Evolutionary conservation across 2,888 invertebrate species (phyloP).

Genomic region (Lathronympha strigana): DNA sequence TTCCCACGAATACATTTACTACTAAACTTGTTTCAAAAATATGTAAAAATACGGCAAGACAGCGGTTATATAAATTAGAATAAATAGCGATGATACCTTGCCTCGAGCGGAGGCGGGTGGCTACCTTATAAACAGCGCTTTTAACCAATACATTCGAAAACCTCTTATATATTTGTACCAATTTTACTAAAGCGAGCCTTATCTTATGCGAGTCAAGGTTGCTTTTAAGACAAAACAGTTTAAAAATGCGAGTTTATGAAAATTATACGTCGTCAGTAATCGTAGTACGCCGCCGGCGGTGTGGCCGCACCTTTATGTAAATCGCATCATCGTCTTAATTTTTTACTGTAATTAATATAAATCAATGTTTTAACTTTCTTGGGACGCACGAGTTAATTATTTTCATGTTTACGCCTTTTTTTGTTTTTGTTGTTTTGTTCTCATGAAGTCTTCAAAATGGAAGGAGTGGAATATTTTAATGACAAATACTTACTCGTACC

Average conservation of each 20-base stretch:
- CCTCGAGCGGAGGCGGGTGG: slow-evolving; percentile 49
- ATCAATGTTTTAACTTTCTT: slow-evolving; percentile 30
- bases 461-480: not conserved
- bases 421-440: not conserved
- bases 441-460: not conserved
- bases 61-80: slow-evolving; percentile 37
- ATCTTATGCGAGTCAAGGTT: not conserved
- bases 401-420: slow-evolving; percentile 2
- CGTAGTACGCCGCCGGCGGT: slow-evolving; percentile 54
- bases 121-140: slow-evolving; percentile 56
- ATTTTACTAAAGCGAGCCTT: not conserved
- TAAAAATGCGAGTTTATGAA: not conserved
- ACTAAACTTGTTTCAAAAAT: slow-evolving; percentile 28
- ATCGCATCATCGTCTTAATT: slow-evolving; percentile 34
- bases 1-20: slow-evolving; percentile 6
- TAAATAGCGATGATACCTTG: slow-evolving; percentile 36
- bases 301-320: slow-evolving; percentile 54
- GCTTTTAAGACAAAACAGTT: not conserved
- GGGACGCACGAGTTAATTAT: slow-evolving; percentile 16
- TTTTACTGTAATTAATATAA: slow-evolving; percentile 38
- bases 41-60: slow-evolving; percentile 31
- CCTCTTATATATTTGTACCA: not conserved
- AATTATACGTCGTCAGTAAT: not conserved
- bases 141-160: slow-evolving; percentile 27
- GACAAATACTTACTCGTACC: not conserved